Percentiles rank a stretch among this genome's conserved stretches.
phyloP scores from a whole-genome alignment of 2,113 vertebrate species.

The Elephas maximus region DNA sequence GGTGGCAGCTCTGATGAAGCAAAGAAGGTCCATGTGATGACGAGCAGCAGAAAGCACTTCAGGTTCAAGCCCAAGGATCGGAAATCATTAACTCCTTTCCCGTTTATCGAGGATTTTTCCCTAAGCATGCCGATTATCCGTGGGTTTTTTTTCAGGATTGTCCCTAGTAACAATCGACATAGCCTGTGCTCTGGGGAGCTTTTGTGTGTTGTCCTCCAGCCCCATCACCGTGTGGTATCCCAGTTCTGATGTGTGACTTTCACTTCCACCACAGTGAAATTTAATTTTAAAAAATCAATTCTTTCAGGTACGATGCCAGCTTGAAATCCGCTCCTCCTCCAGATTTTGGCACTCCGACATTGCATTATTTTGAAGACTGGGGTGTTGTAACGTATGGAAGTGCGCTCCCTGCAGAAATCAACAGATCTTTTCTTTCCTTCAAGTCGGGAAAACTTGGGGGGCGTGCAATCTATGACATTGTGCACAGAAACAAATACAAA shows the following conservation, averaged over 20 bases:
- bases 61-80: background rate
- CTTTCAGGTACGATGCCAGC: conserved; percentile 95
- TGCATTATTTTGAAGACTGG: conserved; percentile 99
- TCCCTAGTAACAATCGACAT: background rate
- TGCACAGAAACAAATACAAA: conserved; percentile 96
- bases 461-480: conserved; percentile 98
- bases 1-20: background rate
- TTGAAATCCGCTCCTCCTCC: conserved; percentile 92
- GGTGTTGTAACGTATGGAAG: conserved; percentile 98
- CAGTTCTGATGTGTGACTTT: background rate
- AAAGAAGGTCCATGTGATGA: background rate
- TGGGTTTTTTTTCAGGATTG: background rate
- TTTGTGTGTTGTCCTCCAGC: background rate
- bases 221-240: background rate
- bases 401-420: conserved; percentile 92
- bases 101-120: background rate
- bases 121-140: accelerated
- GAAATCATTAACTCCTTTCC: background rate
- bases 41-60: background rate
- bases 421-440: conserved; percentile 96
- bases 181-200: background rate
- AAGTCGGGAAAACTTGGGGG: conserved; percentile 99
- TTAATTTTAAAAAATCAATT: conserved; percentile 43
- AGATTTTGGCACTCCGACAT: conserved; percentile 92
- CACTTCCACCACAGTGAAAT: conserved; percentile 22